Base-by-base conservation (phyloP, 2,113 vertebrate genomes). In the Lepus timidus region DNA sequence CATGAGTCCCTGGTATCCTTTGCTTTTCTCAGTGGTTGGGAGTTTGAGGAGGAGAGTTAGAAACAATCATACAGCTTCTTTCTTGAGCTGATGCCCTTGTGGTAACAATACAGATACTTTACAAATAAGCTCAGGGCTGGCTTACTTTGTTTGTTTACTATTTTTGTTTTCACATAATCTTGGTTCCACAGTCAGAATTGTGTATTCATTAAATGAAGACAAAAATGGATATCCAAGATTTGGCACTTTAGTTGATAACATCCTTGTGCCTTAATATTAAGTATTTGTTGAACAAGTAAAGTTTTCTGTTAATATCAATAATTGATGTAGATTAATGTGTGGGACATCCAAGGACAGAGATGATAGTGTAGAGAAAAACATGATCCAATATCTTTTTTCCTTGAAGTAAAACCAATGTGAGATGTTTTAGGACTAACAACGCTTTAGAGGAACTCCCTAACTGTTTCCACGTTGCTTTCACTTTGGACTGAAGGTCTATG, bases 401-500 rank as follows among this genome's bases (percentile, higher is more conserved):
- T 93, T 85, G 22, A 96, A 93, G 55, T 84, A 79, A 78, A 94
- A 52, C 62, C 74, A 79, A 49, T 84, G 1, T 78, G 84, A 93
- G 36, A 84, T 6, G 79, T 88, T 80, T 80, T 67, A 62, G n/a
- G 85, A 33, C 71, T 76, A 61, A 73, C 51, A 70, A 97, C 79
- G 17, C n/a, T 36, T 49, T 78, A 19, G 31, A 65, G 44, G 44
- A 88, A 94, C 91, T 88, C 58, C 33, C 83, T 96, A 73, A 95
- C 31, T 55, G 23, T 20, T 74, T 70, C 62, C 96, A 33, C 62
- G 94, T 11, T 94, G 25, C 58, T 89, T 93, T 95, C 52, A 0
- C 44, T 90, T 97, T 88, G 51, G 36, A 33, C 14, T 91, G 33
- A 97, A 99, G 99, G 99, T 39, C 98, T 99, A 36, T 99, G 99